These are phyloP conservation scores for Gymnoscopelus microlampas DNA, from an alignment of 2,797 vertebrate genomes.

Conservation along the genomic window DNA sequence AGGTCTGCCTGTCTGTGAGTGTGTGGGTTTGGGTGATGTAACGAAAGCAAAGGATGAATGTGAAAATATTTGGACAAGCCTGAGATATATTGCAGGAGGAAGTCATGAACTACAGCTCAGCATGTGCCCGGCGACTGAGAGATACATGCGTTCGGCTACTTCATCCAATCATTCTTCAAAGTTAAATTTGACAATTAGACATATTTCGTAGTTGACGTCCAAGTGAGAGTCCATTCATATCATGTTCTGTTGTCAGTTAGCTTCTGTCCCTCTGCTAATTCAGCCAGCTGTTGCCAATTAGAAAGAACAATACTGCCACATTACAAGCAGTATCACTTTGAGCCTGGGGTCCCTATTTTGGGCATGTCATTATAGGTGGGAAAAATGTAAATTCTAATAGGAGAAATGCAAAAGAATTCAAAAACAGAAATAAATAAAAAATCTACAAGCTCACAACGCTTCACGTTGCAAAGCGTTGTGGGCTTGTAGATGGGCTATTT, in stretches of 20 bases:
- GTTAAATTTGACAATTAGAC: not conserved
- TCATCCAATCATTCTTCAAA: constrained; percentile 13
- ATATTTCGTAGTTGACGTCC: not conserved
- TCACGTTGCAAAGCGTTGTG: too few species aligned
- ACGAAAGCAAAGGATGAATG: constrained; percentile 45
- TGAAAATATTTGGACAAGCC: constrained; percentile 52
- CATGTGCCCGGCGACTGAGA: constrained; percentile 13
- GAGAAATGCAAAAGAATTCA: too few species aligned
- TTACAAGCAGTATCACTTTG: not conserved
- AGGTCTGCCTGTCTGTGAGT: constrained; percentile 23
- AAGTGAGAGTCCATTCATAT: not conserved
- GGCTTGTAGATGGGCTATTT: too few species aligned
- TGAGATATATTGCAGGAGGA: constrained; percentile 22
- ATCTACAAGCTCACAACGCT: too few species aligned
- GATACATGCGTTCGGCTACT: constrained; percentile 14
- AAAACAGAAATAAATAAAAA: too few species aligned
- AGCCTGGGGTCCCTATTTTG: too few species aligned
- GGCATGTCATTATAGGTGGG: too few species aligned
- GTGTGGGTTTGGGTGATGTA: constrained; percentile 41
- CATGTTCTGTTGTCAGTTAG: not conserved
- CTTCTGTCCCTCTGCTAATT: constrained; percentile 19
- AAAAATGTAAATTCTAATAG: too few species aligned
- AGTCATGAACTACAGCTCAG: constrained; percentile 23
- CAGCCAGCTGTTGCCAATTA: constrained; percentile 3
- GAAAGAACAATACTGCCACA: constrained; percentile 6